Evolutionary conservation across 1,140 invertebrate species (phyloP).

Genomic region (Pinna nobilis): DNA sequence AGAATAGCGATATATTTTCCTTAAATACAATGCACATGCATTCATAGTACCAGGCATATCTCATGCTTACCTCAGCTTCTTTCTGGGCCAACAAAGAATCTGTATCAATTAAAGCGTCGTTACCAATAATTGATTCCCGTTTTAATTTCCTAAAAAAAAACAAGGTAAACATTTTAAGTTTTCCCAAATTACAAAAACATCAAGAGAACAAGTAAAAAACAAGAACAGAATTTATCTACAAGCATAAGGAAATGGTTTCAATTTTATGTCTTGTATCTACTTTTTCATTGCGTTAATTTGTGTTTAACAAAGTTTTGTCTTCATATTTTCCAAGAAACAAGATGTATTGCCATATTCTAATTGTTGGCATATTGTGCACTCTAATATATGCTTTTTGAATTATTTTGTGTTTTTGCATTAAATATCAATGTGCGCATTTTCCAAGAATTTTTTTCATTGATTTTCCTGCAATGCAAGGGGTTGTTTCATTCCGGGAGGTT

Average conservation of each 20-base stretch:
- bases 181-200: background rate
- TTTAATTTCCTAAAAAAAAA: constrained; percentile 29
- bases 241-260: background rate
- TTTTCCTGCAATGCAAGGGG: too few relatives aligned
- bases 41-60: background rate
- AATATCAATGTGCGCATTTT: too few relatives aligned
- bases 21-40: background rate
- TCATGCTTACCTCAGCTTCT: constrained; percentile 25
- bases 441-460: too few relatives aligned
- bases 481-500: too few relatives aligned
- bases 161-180: background rate
- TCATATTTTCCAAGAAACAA: too few relatives aligned
- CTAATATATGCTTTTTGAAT: too few relatives aligned
- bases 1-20: too few relatives aligned
- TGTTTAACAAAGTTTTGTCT: too few relatives aligned
- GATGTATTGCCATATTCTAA: too few relatives aligned
- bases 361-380: too few relatives aligned
- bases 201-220: background rate
- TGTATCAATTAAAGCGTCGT: constrained; percentile 12
- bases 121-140: constrained; percentile 24
- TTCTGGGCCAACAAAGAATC: constrained; percentile 26
- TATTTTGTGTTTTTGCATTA: too few relatives aligned
- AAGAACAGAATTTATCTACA: background rate
- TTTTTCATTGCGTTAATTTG: background rate
- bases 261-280: background rate